Conservation (phyloP, 2,888 invertebrate species). For the Dendrolimus houi region DNA sequence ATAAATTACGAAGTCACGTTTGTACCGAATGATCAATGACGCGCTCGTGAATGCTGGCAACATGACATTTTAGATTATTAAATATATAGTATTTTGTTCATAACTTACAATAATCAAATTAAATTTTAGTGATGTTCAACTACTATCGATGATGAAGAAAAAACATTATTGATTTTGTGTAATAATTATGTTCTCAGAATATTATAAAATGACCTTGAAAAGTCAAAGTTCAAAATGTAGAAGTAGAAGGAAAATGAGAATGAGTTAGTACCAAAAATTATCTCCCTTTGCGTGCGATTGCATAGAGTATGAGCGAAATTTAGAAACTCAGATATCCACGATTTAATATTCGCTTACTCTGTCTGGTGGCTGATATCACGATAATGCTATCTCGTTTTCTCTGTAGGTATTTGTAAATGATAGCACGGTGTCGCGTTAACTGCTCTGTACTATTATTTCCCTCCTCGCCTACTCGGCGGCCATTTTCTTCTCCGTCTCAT, state of each 20-base stretch:
- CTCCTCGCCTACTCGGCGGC: slow-evolving; percentile 41
- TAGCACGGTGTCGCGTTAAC: slow-evolving; percentile 8
- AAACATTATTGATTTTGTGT: no score
- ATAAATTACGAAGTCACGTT: background rate
- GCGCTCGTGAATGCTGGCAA: background rate
- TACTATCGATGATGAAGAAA: no score
- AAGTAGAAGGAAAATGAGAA: no score
- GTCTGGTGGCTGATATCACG: slow-evolving; percentile 12
- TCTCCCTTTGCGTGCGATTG: no score
- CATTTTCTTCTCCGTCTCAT: slow-evolving; percentile 72
- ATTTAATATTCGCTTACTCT: slow-evolving; percentile 14
- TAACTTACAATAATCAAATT: no score
- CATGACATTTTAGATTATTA: background rate
- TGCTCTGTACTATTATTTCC: slow-evolving; percentile 34
- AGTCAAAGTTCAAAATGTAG: no score
- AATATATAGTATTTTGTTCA: no score
- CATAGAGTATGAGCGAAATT: no score
- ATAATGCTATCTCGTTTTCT: slow-evolving; percentile 24
- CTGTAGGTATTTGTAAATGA: slow-evolving; percentile 10
- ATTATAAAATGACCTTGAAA: no score
- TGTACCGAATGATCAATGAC: background rate
- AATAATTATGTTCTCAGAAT: no score
- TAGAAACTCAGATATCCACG: no score
- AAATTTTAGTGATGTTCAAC: no score
- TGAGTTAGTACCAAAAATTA: slow-evolving; percentile 5